Base-by-base conservation (phyloP, 2,888 invertebrate genomes). In the Diaperis boleti region DNA sequence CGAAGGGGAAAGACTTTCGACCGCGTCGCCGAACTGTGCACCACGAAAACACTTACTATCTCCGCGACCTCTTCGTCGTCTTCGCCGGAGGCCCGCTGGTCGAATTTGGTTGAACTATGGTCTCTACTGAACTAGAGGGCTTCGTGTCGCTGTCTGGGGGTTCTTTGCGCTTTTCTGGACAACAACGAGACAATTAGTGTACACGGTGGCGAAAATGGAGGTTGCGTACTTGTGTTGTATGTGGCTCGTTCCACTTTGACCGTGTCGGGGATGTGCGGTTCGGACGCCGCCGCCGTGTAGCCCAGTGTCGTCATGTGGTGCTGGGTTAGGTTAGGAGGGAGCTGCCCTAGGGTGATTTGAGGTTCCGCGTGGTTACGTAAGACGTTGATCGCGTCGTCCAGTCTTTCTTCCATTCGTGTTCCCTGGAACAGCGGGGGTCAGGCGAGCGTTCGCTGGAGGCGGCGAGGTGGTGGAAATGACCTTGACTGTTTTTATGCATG, bases 381-480 rank as follows among this genome's bases (percentile, higher is more conserved):
- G 59, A 97, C 96, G 82, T 96, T 95, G 77, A 97, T 94, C 67
- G 96, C 97, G 84, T 96, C 96, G 80, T 96, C 96, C 77, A 97
- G 83, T 67, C 95, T 86, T 83, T 96, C 96, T 83, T 96, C 97
- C 94, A 96, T 95, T 62, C 95, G 88, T 73, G 93, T 92, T 71
- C 94, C 94, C 91, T 94, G 71, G 7, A 74, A 72, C 59, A n/a
- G n/a, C n/a, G n/a, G n/a, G n/a, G n/a, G n/a, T n/a, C n/a, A n/a
- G n/a, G n/a, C n/a, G n/a, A n/a, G n/a, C n/a, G n/a, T n/a, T n/a
- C n/a, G n/a, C n/a, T n/a, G n/a, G n/a, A n/a, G n/a, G n/a, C n/a
- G n/a, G n/a, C n/a, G n/a, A n/a, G n/a, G n/a, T n/a, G n/a, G n/a
- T n/a, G n/a, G n/a, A n/a, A n/a, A n/a, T n/a, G n/a, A n/a, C n/a